phyloP scores from a whole-genome alignment of 2,797 vertebrate species.

The Lemur catta region DNA sequence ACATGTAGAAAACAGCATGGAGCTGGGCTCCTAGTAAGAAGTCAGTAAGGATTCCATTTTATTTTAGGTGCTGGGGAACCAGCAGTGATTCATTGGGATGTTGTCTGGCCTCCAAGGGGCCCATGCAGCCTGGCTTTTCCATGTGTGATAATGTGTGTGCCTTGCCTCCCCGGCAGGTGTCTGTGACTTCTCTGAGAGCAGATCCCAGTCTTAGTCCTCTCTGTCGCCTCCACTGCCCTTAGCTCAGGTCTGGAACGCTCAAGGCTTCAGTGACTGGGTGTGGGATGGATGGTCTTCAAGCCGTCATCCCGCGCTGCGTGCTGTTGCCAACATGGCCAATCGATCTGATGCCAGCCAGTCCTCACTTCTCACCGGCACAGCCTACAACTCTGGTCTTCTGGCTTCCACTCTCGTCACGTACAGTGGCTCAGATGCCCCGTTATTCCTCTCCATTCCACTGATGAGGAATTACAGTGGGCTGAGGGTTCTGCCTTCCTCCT shows the following conservation, averaged over 20 bases:
- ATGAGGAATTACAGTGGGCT: not conserved
- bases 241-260: not conserved
- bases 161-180: not conserved
- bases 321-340: not conserved
- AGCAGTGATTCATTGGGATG: not conserved
- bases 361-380: not conserved
- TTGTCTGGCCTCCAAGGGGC: not conserved
- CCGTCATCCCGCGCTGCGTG: fast-evolving
- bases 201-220: not conserved
- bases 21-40: not conserved
- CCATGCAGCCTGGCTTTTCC: not conserved
- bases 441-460: not conserved
- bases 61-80: not conserved
- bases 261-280: not conserved
- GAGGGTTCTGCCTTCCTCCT: not conserved
- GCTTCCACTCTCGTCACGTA: not conserved
- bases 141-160: not conserved
- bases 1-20: not conserved
- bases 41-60: not conserved
- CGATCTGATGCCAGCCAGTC: not conserved
- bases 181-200: not conserved
- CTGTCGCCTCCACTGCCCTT: not conserved
- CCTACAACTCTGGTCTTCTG: not conserved
- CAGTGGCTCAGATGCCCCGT: not conserved
- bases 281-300: not conserved